Percentiles rank a stretch among this genome's conserved stretches.
Conservation (phyloP, 2,797 vertebrate genomes). For the Gobionotothen gibberifrons region DNA sequence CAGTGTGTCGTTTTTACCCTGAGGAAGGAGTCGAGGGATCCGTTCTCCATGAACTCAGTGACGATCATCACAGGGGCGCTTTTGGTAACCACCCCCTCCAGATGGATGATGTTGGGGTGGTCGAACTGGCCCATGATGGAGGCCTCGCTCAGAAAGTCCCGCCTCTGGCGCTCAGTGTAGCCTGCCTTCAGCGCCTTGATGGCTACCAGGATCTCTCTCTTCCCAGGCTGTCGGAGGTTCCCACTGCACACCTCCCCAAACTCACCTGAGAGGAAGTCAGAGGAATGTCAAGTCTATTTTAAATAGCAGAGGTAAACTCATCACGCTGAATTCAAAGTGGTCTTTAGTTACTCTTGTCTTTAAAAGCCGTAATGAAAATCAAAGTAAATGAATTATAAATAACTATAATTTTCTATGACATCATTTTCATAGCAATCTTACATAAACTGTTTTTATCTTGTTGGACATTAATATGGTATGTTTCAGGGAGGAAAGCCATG, state of each 20-base stretch:
- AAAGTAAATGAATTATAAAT: background rate
- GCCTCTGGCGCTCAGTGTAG: conserved; percentile 94
- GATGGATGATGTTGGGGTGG: conserved; percentile 96
- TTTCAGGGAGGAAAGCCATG: background rate
- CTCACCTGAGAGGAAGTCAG: conserved; percentile 84
- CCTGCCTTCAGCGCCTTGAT: conserved; percentile 96
- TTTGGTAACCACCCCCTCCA: conserved; percentile 97
- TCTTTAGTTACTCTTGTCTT: background rate
- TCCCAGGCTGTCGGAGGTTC: conserved; percentile 93
- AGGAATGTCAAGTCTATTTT: background rate
- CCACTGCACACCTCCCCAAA: conserved; percentile 97
- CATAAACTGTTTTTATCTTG: background rate
- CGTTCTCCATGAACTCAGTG: conserved; percentile 98
- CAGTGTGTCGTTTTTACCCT: conserved; percentile 79
- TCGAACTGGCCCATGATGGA: conserved; percentile 99
- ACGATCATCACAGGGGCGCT: conserved; percentile 97
- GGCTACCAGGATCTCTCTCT: conserved; percentile 94
- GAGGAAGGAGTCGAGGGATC: conserved; percentile 95
- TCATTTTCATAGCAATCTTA: background rate
- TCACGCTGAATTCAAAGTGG: background rate
- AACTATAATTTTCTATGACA: background rate
- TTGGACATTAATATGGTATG: conserved; percentile 4
- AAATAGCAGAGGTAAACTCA: background rate
- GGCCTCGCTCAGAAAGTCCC: conserved; percentile 95
- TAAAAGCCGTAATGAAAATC: background rate